Base-by-base conservation (phyloP, 2,888 invertebrate species). In the Acheta domesticus region DNA sequence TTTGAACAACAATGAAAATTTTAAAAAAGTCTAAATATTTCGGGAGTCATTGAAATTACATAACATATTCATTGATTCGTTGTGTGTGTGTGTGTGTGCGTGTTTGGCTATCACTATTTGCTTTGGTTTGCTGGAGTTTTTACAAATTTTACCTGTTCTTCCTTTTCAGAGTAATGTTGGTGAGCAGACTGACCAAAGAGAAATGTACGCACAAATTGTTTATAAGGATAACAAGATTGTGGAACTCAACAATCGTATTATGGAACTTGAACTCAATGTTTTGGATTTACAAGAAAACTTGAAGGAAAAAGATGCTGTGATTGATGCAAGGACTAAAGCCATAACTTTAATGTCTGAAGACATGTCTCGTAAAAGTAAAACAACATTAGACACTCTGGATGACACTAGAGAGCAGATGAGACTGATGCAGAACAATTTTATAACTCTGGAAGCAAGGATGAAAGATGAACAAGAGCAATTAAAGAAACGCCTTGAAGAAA, bases 281-380 rank as follows among this genome's bases (percentile, higher is more conserved):
- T 86, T 96, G 82, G 96, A 97, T 86, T 88, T 94, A 78, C 94
- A 95, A 87, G 96, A 96, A 85, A 92, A 92, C 86, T 88, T 95
- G 5, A 92, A 91, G 84, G 94, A 95, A 87, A 94, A 95, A 86
- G 94, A 95, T 87, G 92, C 93, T 84, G 93, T 96, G 78, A 93
- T 96, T 84, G 92, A 93, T 86, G 92, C 94, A 11, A 90, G 94
- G 85, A 94, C 94, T 84, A 92, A 92, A 87, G 94, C 96, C 49
- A 91, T 93, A 75, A 91, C 93, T 21, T 87, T 94, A 76, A 92
- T 94, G 90, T 91, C 93, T 11, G 93, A 93, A 83, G 93, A 91
- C 86, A 87, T 94, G 80, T 88, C 88, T 8, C 91, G 89, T 85
- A 92, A 90, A 86, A 93, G 92, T 79, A 94, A 93, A 88, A 91